Conservation (phyloP, 37 sponge, comb jelly and placozoan genomes). For the Chondrilla cf. caribensis region DNA sequence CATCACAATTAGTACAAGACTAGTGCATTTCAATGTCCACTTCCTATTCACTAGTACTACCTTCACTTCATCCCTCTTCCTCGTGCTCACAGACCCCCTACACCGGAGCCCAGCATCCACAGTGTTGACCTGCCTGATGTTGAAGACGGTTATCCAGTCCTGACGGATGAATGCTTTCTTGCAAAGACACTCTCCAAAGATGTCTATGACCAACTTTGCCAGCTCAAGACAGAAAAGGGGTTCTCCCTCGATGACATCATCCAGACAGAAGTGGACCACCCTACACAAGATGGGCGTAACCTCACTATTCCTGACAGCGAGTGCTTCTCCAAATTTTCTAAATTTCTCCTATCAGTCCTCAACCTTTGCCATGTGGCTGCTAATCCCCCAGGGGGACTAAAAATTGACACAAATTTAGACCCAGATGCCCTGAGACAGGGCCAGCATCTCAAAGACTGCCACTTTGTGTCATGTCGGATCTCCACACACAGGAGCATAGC, state of each 20-base stretch:
- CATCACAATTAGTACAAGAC: too few relatives aligned
- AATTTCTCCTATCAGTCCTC: background rate
- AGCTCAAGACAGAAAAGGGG: background rate
- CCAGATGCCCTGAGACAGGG: background rate
- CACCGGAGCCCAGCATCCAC: background rate
- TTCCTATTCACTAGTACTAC: too few relatives aligned
- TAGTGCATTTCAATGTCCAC: too few relatives aligned
- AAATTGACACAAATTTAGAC: background rate
- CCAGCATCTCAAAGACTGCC: background rate
- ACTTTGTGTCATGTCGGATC: background rate
- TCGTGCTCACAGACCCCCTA: too few relatives aligned
- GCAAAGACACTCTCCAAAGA: background rate
- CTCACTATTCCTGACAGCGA: background rate
- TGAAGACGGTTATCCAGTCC: background rate
- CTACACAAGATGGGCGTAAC: background rate
- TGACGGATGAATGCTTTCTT: background rate
- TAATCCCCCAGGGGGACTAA: too few relatives aligned
- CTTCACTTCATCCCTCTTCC: too few relatives aligned
- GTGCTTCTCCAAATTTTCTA: background rate
- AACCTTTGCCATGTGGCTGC: too few relatives aligned
- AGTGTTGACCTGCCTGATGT: background rate
- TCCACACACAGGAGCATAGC: background rate
- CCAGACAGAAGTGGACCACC: conserved; percentile 20
- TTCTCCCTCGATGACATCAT: background rate
- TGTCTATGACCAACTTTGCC: background rate